These are phyloP conservation scores for Lepidocolaptes lacrymiger DNA, from an alignment of 2,797 vertebrate genomes.

Conservation along the genomic window DNA sequence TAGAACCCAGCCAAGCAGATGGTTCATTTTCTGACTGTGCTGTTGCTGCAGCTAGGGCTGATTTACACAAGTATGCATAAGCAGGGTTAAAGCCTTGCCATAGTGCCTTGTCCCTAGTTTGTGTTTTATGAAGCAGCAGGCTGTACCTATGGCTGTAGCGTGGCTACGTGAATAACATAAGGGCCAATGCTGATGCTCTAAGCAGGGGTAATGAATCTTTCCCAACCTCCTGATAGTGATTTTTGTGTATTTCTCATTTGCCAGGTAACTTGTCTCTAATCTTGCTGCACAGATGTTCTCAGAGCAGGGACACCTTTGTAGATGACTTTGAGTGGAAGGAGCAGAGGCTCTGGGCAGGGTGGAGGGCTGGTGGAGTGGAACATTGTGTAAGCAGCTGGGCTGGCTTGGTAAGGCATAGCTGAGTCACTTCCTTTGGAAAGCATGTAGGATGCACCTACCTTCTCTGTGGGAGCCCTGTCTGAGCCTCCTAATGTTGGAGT, in stretches of 20 bases:
- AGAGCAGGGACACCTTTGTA: background rate
- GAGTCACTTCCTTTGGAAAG: constrained; percentile 31
- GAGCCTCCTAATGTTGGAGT: background rate
- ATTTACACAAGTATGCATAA: background rate
- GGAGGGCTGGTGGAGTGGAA: background rate
- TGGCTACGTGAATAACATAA: accelerated
- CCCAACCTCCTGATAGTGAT: accelerated
- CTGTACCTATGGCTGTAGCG: accelerated
- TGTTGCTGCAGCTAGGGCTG: background rate
- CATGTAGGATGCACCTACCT: background rate
- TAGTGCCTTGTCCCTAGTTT: accelerated
- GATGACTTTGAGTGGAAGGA: background rate
- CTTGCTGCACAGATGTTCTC: accelerated
- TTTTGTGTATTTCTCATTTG: background rate
- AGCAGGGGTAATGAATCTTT: background rate
- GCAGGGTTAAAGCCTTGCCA: accelerated
- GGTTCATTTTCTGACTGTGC: background rate
- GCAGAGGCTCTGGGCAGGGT: background rate
- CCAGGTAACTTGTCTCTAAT: background rate
- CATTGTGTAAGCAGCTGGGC: background rate
- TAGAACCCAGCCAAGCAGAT: background rate
- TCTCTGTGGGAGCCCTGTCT: background rate
- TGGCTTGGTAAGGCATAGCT: background rate
- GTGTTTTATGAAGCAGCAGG: background rate
- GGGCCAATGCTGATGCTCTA: accelerated